Evolutionary conservation across 2,113 vertebrate genomes (phyloP), one percentile per base, ranked within the genome.

Genomic region (Cairina moschata): DNA sequence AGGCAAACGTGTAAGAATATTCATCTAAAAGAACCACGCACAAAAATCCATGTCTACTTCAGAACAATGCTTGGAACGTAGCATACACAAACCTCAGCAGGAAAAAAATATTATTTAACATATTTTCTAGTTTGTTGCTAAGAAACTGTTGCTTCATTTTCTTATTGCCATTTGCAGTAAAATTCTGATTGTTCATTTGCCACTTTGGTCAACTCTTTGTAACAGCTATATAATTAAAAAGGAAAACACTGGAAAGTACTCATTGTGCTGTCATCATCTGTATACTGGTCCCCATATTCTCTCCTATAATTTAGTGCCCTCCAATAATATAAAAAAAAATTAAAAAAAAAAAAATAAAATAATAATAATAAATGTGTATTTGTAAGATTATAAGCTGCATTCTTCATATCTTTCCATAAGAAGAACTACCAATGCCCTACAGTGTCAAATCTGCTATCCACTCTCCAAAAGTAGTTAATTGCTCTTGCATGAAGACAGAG

Each of bases 71-170:
- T 62, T 87, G 46, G 36, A 94, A 91, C 1, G 1, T 13, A n/a
- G 34, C 69, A 68, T 20, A 23, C 56, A 67, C 17, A 84, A 94
- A 55, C 50, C 66, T 79, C 68, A 83, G 31, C 8, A 80, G 38
- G 36, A 92, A 92, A 95, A 84, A 84, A 92, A 54, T 86, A 83
- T 50, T 93, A 86, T 88, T 94, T 94, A 85, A 74, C 14, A 32
- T 88, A 74, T 95, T 96, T 96, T 97, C 80, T 56, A 85, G 50
- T 88, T 83, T 77, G 97, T 98, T 98, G 97, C 98, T 98, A 97
- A 97, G 97, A 94, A 97, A 98, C 97, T 93, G 67, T 82, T 66
- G 63, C 88, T 94, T 95, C 85, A 94, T 95, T 90, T 83, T 91
- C 67, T 55, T 90, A 67, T 88, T 96, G 67, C 79, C 73, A 93